phyloP scores from a whole-genome alignment of 2,888 invertebrate genomes.

The Thysanoteuthis rhombus region DNA sequence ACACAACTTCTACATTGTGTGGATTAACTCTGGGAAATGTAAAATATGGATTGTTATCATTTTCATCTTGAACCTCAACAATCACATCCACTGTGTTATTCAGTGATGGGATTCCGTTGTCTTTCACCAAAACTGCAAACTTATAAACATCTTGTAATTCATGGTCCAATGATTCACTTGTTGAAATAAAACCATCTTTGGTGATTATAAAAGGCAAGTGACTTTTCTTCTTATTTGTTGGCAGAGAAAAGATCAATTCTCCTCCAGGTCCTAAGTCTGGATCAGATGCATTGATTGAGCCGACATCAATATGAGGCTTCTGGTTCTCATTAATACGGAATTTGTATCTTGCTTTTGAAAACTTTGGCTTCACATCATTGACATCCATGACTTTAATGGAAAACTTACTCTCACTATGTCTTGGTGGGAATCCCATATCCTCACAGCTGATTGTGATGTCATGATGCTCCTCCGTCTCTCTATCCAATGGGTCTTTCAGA shows the following conservation, averaged over 20 bases:
- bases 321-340: neutral
- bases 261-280: neutral
- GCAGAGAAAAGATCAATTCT: neutral
- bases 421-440: neutral
- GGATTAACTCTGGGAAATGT: neutral
- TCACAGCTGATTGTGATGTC: slow-evolving; percentile 12
- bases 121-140: neutral
- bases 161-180: neutral
- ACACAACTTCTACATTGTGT: neutral
- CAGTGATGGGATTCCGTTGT: neutral
- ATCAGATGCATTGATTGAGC: slow-evolving; percentile 12
- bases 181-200: neutral
- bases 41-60: slow-evolving; percentile 12
- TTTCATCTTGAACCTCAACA: neutral
- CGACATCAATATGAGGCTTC: neutral
- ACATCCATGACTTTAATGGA: neutral
- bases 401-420: neutral
- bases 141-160: neutral
- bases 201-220: neutral
- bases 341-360: neutral
- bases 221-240: neutral
- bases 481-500: neutral
- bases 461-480: neutral
- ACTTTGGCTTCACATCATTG: neutral
- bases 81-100: neutral